Percentiles rank a stretch among this genome's conserved stretches.
These are phyloP conservation scores for Gambelia wislizenii DNA, from an alignment of 2,797 vertebrate species.

Conservation along the genomic window DNA sequence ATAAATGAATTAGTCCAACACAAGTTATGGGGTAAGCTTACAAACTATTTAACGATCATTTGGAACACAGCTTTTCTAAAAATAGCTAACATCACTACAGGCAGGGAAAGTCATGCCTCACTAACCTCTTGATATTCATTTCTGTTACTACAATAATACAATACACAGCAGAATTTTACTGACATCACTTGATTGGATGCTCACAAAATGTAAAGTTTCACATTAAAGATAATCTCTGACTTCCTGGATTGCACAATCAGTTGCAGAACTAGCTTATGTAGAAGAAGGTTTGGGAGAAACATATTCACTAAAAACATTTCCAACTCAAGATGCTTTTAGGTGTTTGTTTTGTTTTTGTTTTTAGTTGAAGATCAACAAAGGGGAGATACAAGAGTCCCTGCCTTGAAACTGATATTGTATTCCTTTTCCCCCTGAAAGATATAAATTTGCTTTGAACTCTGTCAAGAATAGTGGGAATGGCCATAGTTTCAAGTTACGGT, in stretches of 20 bases:
- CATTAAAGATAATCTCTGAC: constrained; percentile 17
- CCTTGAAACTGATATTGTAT: background rate
- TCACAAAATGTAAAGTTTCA: constrained; percentile 16
- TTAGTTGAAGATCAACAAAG: background rate
- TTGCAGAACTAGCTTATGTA: constrained; percentile 5
- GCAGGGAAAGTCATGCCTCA: constrained; percentile 28
- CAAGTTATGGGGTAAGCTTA: constrained; percentile 17
- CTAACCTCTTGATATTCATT: constrained; percentile 32
- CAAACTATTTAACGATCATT: constrained; percentile 9
- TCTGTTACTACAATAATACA: constrained; percentile 20
- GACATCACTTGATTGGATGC: constrained; percentile 35
- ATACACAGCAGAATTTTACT: constrained; percentile 5
- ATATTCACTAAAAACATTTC: constrained; percentile 7
- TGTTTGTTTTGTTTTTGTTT: too few relatives aligned
- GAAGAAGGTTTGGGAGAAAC: background rate
- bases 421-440: background rate
- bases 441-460: background rate
- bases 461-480: background rate
- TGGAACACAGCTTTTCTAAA: constrained; percentile 27
- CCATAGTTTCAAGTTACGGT: background rate
- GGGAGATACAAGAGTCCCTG: background rate
- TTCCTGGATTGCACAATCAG: background rate
- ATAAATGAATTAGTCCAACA: constrained; percentile 16
- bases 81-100: constrained; percentile 21
- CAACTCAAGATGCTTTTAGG: background rate